A percentile compares a stretch with the other conserved stretches of the same genome.
phyloP scores from a whole-genome alignment of 2,113 vertebrate genomes.

The Chascanopsetta lugubris region DNA sequence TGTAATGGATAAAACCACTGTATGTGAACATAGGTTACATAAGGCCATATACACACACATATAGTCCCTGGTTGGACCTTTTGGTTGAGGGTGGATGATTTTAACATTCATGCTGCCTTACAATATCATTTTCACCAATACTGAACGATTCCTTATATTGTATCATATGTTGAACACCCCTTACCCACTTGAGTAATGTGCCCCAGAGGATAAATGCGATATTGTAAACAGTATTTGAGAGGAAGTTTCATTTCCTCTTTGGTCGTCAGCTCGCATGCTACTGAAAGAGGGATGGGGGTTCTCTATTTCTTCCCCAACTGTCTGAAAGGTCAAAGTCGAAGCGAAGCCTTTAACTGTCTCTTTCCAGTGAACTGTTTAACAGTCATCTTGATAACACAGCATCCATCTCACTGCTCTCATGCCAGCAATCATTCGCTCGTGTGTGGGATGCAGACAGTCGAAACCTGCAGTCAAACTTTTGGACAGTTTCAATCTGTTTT shows the following conservation, averaged over 20 bases:
- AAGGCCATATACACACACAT: constrained; percentile 19
- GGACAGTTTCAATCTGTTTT: constrained; percentile 44
- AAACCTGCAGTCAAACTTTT: constrained; percentile 39
- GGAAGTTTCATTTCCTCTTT: constrained; percentile 46
- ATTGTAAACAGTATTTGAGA: constrained; percentile 35
- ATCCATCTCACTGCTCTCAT: constrained; percentile 37
- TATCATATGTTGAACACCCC: constrained; percentile 31
- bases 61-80: not conserved
- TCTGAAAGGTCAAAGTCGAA: constrained; percentile 47
- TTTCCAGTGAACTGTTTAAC: constrained; percentile 71
- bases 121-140: constrained; percentile 39
- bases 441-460: constrained; percentile 62
- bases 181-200: constrained; percentile 32
- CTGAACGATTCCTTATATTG: constrained; percentile 35
- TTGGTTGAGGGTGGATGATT: constrained; percentile 15
- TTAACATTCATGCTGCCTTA: constrained; percentile 45
- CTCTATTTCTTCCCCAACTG: constrained; percentile 30
- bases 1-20: constrained; percentile 59
- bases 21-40: constrained; percentile 59
- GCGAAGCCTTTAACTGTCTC: constrained; percentile 56
- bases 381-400: constrained; percentile 52
- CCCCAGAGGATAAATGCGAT: constrained; percentile 46
- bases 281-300: constrained; percentile 53
- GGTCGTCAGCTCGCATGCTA: constrained; percentile 22
- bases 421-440: constrained; percentile 52